Evolutionary conservation across 2,888 invertebrate species (phyloP), one percentile per base, ranked within the genome.

Genomic region (Electrophaes corylata): DNA sequence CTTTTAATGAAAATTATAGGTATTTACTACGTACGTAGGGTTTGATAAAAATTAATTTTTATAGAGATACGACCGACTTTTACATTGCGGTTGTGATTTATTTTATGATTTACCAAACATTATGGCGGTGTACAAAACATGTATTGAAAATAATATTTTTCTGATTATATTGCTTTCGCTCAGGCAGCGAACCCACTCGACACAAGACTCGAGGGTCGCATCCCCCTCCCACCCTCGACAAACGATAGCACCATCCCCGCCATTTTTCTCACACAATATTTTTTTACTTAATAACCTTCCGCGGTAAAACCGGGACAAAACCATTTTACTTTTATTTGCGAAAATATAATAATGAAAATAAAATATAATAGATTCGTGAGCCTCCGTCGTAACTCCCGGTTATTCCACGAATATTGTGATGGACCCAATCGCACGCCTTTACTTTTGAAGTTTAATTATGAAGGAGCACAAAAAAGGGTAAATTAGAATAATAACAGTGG

Each of bases 271-370:
- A 6, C 26, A 26, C 4, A 26, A 26, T 6, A 26, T 26, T 26
- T 26, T n/a, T 26, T 6, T 26, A 26, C 26, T 8, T 4, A 26
- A 26, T 49, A 41, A 41, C 41, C 19, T 33, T 50, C 33, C 41
- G 4, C 20, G 10, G 19, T 11, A 14, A 19, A 40, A 40, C 40
- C n/a, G 8, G 26, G 40, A 20, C 19, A 31, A 49, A 49, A 29
- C 16, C 37, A 26, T 16, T 37, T 4, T 3, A 16, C 37, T 12
- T 12, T 19, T 39, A 39, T 19, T 11, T 18, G 18, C 1, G 39
- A 39, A 40, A 40, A n/a, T 1, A 19, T 35, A 26, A 23, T 23
- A 5, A 23, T 23, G 4, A 10, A 10, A 10, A 29, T 29, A 10
- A 10, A 6, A 29, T 2, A 2, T 29, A 26, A 6, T 26, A 29